A percentile compares a stretch with the other conserved stretches of the same genome.
These are phyloP conservation scores for Mesocentrotus franciscanus DNA, from an alignment of 53 echinoderm and acorn worm species.

Conservation along the genomic window DNA sequence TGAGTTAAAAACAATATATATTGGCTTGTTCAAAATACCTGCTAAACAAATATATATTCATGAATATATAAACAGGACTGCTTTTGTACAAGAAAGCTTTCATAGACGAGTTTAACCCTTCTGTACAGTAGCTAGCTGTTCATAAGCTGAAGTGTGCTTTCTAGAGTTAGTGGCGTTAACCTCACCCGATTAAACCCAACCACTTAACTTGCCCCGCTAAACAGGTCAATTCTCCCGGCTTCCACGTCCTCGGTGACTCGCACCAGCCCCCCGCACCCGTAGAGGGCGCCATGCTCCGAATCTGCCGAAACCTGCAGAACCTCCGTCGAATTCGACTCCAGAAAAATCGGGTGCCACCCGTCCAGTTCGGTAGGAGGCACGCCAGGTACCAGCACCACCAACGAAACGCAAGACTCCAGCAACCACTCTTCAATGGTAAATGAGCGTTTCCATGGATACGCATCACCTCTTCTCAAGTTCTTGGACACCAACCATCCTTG, in stretches of 20 bases:
- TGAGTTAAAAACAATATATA: constrained; percentile 8
- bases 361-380: constrained; percentile 77
- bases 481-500: constrained; percentile 8
- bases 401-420: constrained; percentile 66
- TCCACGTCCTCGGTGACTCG: constrained; percentile 88
- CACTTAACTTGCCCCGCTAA: constrained; percentile 27
- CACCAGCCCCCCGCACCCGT: constrained; percentile 95
- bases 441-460: constrained; percentile 56
- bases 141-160: constrained; percentile 2
- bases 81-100: neutral
- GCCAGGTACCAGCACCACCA: constrained; percentile 74
- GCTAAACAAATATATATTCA: neutral
- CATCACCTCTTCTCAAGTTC: constrained; percentile 21
- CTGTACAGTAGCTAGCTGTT: neutral
- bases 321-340: constrained; percentile 93
- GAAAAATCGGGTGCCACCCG: constrained; percentile 80
- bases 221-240: constrained; percentile 96
- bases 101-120: neutral
- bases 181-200: neutral
- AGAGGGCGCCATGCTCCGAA: constrained; percentile 97
- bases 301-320: constrained; percentile 95
- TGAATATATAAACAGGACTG: neutral
- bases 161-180: neutral
- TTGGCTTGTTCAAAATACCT: neutral
- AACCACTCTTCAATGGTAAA: constrained; percentile 93